These are phyloP conservation scores for Timema cristinae DNA, from an alignment of 2,888 invertebrate genomes.

Conservation along the genomic window DNA sequence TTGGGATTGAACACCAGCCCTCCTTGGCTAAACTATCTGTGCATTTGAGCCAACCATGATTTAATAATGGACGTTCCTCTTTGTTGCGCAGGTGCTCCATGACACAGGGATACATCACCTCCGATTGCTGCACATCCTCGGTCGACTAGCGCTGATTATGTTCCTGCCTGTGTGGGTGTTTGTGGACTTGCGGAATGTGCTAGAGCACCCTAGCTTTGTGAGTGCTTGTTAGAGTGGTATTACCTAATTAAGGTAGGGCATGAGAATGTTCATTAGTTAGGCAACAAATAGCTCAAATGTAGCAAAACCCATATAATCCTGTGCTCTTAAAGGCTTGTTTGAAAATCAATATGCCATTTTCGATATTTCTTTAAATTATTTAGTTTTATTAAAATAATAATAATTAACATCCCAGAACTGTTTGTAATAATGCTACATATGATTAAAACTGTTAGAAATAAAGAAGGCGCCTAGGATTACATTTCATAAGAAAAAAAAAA, in stretches of 20 bases:
- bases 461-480: background rate
- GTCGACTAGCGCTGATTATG: conserved; percentile 71
- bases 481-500: background rate
- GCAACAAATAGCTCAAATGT: too few relatives aligned
- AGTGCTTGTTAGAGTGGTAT: conserved; percentile 40
- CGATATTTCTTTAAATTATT: too few relatives aligned
- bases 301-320: too few relatives aligned
- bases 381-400: too few relatives aligned
- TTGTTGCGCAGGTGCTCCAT: conserved; percentile 59
- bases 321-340: too few relatives aligned
- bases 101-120: conserved; percentile 90
- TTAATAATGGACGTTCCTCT: conserved; percentile 12
- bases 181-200: conserved; percentile 60
- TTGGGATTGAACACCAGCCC: too few relatives aligned
- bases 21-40: too few relatives aligned
- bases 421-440: too few relatives aligned
- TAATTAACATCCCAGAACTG: too few relatives aligned
- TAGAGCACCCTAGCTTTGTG: conserved; percentile 61
- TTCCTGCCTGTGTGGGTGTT: conserved; percentile 81
- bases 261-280: background rate
- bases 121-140: conserved; percentile 73
- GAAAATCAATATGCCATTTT: too few relatives aligned
- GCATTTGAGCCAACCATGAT: background rate
- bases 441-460: background rate
- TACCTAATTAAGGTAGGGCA: background rate